A percentile compares a stretch with the other conserved stretches of the same genome.
phyloP scores from a whole-genome alignment of 2,113 vertebrate species.

The Pao palembangensis region DNA sequence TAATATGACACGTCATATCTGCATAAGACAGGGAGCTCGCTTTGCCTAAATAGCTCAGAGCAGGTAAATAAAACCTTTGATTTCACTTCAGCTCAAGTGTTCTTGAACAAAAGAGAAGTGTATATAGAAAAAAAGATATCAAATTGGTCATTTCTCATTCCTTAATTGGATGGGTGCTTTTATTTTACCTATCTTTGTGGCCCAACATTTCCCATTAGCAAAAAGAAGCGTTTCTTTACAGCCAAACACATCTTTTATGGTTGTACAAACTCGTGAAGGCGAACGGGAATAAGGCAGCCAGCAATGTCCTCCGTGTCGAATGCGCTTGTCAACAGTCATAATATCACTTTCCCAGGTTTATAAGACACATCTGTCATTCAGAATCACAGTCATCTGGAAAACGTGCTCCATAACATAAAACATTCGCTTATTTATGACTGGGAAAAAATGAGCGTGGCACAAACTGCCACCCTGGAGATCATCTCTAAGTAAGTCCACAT shows the following conservation, averaged over 20 bases:
- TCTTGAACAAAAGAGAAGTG: constrained; percentile 72
- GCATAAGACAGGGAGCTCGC: constrained; percentile 63
- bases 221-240: constrained; percentile 54
- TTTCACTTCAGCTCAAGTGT: constrained; percentile 75
- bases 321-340: constrained; percentile 8
- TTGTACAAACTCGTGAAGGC: constrained; percentile 38
- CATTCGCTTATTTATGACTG: constrained; percentile 50
- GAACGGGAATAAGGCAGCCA: constrained; percentile 56
- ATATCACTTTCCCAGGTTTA: constrained; percentile 24
- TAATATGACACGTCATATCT: constrained; percentile 73
- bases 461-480: constrained; percentile 42
- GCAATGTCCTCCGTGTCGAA: constrained; percentile 24
- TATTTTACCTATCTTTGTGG: constrained; percentile 68
- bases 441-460: constrained; percentile 44
- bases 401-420: constrained; percentile 30
- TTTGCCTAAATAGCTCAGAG: constrained; percentile 65
- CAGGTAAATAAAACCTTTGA: constrained; percentile 77
- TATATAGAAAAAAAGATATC: constrained; percentile 64
- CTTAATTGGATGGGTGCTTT: constrained; percentile 80
- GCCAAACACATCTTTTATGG: constrained; percentile 55
- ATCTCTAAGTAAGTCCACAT: constrained; percentile 60
- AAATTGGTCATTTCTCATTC: constrained; percentile 68
- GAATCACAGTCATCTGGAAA: constrained; percentile 26
- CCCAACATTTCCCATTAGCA: constrained; percentile 71
- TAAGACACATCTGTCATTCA: constrained; percentile 30